phyloP scores from a whole-genome alignment of 2,888 invertebrate genomes.

The Mythimna pallens region DNA sequence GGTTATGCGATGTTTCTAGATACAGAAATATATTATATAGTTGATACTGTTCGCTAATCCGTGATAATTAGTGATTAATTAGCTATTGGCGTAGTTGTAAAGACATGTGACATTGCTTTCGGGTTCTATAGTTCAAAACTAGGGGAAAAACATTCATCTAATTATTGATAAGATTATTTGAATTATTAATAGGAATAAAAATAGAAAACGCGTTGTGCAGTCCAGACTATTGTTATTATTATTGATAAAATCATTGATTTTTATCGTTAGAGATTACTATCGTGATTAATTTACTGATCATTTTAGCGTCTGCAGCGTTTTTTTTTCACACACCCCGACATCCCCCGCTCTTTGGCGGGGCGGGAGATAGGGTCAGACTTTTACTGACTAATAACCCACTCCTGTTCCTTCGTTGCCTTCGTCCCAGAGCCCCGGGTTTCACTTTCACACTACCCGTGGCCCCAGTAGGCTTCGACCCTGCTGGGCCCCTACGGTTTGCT shows the following conservation, averaged over 20 bases:
- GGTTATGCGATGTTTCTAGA: constrained; percentile 20
- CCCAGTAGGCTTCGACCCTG: no score
- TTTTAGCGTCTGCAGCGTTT: no score
- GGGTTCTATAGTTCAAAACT: not conserved
- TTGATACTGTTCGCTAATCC: constrained; percentile 18
- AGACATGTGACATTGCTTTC: constrained; percentile 15
- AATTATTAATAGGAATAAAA: constrained; percentile 1
- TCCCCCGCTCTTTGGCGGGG: no score
- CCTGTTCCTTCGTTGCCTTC: no score
- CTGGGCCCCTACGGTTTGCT: no score
- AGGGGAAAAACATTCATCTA: not conserved
- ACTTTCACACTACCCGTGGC: no score
- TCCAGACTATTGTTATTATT: not conserved
- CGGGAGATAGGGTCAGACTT: no score
- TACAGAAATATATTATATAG: constrained; percentile 42
- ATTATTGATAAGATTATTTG: constrained; percentile 24
- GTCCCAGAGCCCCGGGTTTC: no score
- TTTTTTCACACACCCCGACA: no score
- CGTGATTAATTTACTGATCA: no score
- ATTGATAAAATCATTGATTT: not conserved
- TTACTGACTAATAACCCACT: no score
- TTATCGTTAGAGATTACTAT: not conserved
- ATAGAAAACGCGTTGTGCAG: no score
- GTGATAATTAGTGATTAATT: constrained; percentile 28
- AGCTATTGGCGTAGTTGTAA: constrained; percentile 17